Evolutionary conservation across 2,113 vertebrate genomes (phyloP).

Genomic region (Astur gentilis): DNA sequence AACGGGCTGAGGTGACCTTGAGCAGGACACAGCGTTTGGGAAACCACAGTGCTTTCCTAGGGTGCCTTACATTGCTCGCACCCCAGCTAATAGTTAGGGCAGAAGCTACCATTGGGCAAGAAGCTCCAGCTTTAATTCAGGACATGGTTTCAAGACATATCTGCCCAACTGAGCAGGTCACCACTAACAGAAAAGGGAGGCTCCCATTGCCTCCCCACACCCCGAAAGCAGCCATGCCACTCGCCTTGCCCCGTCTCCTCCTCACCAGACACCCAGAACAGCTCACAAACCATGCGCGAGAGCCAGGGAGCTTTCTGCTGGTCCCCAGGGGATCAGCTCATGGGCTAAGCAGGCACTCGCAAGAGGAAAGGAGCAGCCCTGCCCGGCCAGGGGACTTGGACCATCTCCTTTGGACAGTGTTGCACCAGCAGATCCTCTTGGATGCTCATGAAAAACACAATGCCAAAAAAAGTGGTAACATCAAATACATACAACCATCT

Average conservation of each 20-base stretch:
- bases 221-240: background rate
- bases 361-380: background rate
- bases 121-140: background rate
- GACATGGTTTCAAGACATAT: background rate
- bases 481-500: background rate
- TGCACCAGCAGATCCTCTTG: background rate
- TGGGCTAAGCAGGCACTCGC: accelerated
- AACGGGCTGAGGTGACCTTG: background rate
- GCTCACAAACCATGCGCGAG: background rate
- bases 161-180: background rate
- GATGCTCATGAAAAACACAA: background rate
- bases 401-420: background rate
- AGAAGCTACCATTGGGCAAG: background rate
- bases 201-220: background rate
- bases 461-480: background rate
- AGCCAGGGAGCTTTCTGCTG: background rate
- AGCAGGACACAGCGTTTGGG: background rate
- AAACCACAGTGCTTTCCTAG: background rate
- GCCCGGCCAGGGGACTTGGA: background rate
- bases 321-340: background rate
- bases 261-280: background rate
- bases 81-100: background rate
- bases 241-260: background rate
- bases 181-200: background rate
- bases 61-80: background rate